Evolutionary conservation across 2,888 invertebrate species (phyloP), one percentile per base, ranked within the genome.

Genomic region (Stenodera caucasica): DNA sequence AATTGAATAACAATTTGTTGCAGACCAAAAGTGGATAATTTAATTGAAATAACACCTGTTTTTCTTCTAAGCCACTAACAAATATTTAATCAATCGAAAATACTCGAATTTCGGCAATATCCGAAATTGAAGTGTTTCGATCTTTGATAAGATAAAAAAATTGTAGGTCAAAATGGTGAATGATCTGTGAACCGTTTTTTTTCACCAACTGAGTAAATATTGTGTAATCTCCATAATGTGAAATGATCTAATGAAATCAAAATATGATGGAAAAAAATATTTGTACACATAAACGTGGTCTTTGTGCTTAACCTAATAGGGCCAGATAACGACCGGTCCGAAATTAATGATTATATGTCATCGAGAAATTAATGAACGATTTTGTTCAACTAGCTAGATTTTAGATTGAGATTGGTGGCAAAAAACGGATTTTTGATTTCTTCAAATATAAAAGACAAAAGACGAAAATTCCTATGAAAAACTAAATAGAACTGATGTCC

Each of bases 401-500:
- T 30, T 33, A 45, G 57, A 58, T 58, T 53, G 56, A 51, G 37
- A n/a, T n/a, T n/a, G n/a, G n/a, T n/a, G n/a, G n/a, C n/a, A n/a
- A 58, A 58, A 58, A 58, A 52, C 53, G 51, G 32, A 53, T 57
- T 15, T 21, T 45, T 45, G 45, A 45, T 45, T 45, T 23, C 23
- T 40, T 45, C 45, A 45, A 45, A 37, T 14, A 35, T 9, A 18
- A 45, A 45, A 45, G 45, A 45, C 45, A 45, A 45, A 45, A 45
- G 45, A 45, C n/a, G 9, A n/a, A 21, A 21, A n/a, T 45, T 37
- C 2, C 5, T 21, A 45, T 23, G 45, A 45, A 15, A 30, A 45
- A 21, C 21, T 26, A 33, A 33, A 33, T 55, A 40, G 45, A 23
- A 37, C 53, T n/a, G 59, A 61, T 35, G 51, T 63, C 63, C 63